Base-by-base conservation (phyloP, 2,888 invertebrate species). In the Acrocyrtus sp. region DNA sequence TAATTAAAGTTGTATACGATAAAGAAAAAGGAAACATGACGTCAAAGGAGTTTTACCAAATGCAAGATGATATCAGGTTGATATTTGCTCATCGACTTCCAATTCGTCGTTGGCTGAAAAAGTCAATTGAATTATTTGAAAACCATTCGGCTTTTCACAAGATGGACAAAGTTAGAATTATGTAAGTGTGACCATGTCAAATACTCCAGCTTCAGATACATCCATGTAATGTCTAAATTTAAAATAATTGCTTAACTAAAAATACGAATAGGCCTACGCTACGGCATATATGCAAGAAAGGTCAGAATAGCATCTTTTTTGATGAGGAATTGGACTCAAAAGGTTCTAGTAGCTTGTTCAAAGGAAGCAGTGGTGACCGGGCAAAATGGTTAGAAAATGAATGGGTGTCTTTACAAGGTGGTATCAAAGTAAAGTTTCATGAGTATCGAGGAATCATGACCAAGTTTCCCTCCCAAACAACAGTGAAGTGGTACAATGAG, bases 351-450 rank as follows among this genome's bases (percentile, higher is more conserved):
- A n/a, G n/a, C n/a, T n/a, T n/a, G n/a, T n/a, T n/a, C n/a, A n/a
- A n/a, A n/a, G n/a, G n/a, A n/a, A n/a, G n/a, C n/a, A n/a, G n/a
- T n/a, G n/a, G n/a, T n/a, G n/a, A n/a, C n/a, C n/a, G n/a, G n/a
- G n/a, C n/a, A n/a, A n/a, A n/a, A n/a, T n/a, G n/a, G n/a, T n/a
- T n/a, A n/a, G n/a, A n/a, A n/a, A n/a, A n/a, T n/a, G n/a, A n/a
- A n/a, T 74, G 74, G 67, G 51, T 76, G 22, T 27, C 62, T 6
- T 43, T 76, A 22, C 39, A 45, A 41, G 72, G 74, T 39, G 74
- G 73, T 3, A 29, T 62, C 1, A 24, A 67, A 19, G 62, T 70
- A 27, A 63, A 70, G 1, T 19, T 70, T 1, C 70, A 62, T 10
- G 62, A 45, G 1, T 22, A 43, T 5, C 51, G 17, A 17, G 61